Conservation (phyloP, 2,797 vertebrate genomes). For the Chelidonichthys spinosus region DNA sequence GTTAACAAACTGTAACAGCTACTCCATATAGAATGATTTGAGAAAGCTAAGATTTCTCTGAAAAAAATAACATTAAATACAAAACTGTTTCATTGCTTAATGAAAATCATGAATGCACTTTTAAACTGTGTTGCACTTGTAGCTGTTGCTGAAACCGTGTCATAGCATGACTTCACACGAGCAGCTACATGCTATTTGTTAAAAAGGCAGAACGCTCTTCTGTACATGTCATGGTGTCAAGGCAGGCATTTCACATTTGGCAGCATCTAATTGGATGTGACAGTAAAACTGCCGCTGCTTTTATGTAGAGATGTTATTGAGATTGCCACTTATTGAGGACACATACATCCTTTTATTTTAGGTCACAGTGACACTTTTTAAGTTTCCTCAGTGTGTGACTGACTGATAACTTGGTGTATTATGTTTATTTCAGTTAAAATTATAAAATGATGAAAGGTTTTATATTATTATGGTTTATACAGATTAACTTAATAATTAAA, state of each 20-base stretch:
- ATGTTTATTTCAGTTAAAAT: background rate
- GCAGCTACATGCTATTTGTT: background rate
- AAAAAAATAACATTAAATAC: background rate
- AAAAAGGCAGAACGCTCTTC: background rate
- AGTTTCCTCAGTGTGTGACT: background rate
- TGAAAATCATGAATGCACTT: background rate
- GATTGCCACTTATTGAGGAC: background rate
- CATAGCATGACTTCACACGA: background rate
- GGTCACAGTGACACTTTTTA: background rate
- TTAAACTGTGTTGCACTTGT: background rate
- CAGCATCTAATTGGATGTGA: constrained; percentile 8
- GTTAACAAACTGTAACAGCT: background rate
- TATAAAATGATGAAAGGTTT: background rate
- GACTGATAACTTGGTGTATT: background rate
- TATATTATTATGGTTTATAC: background rate
- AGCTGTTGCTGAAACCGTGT: background rate
- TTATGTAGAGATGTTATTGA: background rate
- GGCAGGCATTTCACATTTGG: constrained; percentile 14
- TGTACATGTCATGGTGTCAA: background rate
- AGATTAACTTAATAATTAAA: constrained; percentile 1
- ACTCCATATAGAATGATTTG: background rate
- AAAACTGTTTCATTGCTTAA: background rate
- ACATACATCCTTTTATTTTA: background rate
- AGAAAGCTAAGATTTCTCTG: background rate
- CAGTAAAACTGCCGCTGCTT: constrained; percentile 7